phyloP scores from a whole-genome alignment of 2,888 invertebrate species.

The Tricholauxania praeusta region DNA sequence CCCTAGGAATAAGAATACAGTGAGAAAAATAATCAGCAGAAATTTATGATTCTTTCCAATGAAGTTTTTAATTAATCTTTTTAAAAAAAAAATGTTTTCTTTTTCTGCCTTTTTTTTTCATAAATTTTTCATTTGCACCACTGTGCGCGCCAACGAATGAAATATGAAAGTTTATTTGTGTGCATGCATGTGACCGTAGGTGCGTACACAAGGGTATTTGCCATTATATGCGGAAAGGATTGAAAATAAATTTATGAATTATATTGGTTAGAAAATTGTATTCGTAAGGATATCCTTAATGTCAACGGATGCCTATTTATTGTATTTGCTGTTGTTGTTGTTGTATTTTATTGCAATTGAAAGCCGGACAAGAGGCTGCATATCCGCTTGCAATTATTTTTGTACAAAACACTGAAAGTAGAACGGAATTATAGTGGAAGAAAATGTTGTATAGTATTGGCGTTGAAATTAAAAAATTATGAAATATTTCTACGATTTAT shows the following conservation, averaged over 20 bases:
- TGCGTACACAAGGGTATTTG: constrained; percentile 43
- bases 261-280: constrained; percentile 66
- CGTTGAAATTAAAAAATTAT: too few species aligned
- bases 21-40: too few species aligned
- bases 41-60: too few species aligned
- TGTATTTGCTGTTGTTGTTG: constrained; percentile 19
- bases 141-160: background rate
- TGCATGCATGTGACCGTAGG: background rate
- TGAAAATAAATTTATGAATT: constrained; percentile 66
- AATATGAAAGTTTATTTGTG: constrained; percentile 28
- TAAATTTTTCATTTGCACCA: too few species aligned
- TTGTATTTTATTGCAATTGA: constrained; percentile 10
- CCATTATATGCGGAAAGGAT: constrained; percentile 66
- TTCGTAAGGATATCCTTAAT: constrained; percentile 34
- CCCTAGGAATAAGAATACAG: too few species aligned
- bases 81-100: too few species aligned
- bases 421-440: too few species aligned
- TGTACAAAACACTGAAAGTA: background rate
- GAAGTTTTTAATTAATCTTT: too few species aligned
- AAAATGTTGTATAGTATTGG: too few species aligned
- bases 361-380: constrained; percentile 32
- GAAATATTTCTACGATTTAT: too few species aligned
- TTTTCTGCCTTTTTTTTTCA: too few species aligned
- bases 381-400: constrained; percentile 33
- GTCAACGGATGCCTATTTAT: constrained; percentile 29